phyloP scores from a whole-genome alignment of 2,113 vertebrate species.

The Strix aluco region DNA sequence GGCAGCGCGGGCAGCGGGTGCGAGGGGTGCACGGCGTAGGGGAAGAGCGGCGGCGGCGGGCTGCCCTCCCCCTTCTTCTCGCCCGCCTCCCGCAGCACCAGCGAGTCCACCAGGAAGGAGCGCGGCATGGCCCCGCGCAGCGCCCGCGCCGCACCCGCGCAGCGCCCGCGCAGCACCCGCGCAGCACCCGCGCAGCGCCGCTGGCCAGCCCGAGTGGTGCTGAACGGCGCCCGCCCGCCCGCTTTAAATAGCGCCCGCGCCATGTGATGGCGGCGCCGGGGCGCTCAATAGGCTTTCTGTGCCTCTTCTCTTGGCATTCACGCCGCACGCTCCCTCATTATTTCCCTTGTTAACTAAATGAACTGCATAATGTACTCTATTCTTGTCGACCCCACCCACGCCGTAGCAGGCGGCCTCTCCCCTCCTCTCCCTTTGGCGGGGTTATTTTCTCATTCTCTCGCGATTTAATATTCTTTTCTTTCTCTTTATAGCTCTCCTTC shows the following conservation, averaged over 20 bases:
- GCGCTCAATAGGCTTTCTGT: conserved; percentile 98
- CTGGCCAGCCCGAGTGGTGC: conserved; percentile 94
- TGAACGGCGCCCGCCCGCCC: conserved; percentile 82
- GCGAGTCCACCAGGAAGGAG: conserved; percentile 96
- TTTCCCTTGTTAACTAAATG: conserved; percentile 99
- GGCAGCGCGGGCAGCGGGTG: conserved; percentile 86
- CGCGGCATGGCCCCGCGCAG: conserved; percentile 85
- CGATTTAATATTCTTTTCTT: conserved; percentile 87
- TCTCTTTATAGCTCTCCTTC: conserved; percentile 69
- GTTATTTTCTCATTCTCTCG: conserved; percentile 85
- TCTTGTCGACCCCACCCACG: conserved; percentile 99
- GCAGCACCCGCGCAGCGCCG: conserved; percentile 68
- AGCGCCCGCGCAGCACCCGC: not conserved
- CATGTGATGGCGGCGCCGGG: conserved; percentile 94
- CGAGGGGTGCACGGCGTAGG: conserved; percentile 90
- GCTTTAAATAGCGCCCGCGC: conserved; percentile 90
- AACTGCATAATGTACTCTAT: conserved; percentile 99
- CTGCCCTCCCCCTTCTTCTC: conserved; percentile 86
- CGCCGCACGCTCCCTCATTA: conserved; percentile 98
- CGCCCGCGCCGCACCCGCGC: not conserved
- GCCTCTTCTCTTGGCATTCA: conserved; percentile 97
- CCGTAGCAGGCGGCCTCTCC: conserved; percentile 87
- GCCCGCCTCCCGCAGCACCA: conserved; percentile 90
- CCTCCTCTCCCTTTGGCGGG: conserved; percentile 74
- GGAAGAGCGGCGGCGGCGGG: conserved; percentile 88